phyloP scores from a whole-genome alignment of 2,797 vertebrate genomes.

The Tenualosa thibaudeaui region DNA sequence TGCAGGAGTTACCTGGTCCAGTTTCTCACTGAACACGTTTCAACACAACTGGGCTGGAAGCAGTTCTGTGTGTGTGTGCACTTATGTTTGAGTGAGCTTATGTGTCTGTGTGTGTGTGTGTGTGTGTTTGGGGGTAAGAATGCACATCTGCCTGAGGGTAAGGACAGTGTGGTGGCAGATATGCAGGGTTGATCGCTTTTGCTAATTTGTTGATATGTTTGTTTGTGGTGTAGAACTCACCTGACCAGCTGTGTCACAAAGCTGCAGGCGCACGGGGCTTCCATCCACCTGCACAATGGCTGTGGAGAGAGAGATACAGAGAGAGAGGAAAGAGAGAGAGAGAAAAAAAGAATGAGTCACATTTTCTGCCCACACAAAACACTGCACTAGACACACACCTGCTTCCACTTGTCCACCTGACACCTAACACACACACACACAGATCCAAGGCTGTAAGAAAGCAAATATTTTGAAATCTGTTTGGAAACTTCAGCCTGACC shows the following conservation, averaged over 20 bases:
- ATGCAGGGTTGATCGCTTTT: background rate
- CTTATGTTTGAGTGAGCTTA: background rate
- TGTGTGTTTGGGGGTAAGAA: background rate
- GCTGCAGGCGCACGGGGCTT: slow-evolving; percentile 79
- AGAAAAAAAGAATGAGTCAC: slow-evolving; percentile 43
- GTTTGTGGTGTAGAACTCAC: slow-evolving; percentile 64
- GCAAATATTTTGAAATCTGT: background rate
- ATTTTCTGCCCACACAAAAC: slow-evolving; percentile 49
- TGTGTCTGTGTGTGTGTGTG: background rate
- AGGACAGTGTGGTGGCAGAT: background rate
- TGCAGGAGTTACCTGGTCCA: slow-evolving; percentile 1
- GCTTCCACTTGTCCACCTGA: slow-evolving; percentile 48
- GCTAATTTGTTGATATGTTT: background rate
- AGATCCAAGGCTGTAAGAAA: slow-evolving; percentile 15
- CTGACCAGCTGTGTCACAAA: slow-evolving; percentile 86
- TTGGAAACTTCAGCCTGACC: background rate
- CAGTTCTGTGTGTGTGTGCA: background rate
- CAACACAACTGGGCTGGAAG: background rate
- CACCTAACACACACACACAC: slow-evolving; percentile 21
- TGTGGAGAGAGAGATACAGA: slow-evolving; percentile 55
- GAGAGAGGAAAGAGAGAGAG: slow-evolving; percentile 40
- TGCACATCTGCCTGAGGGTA: background rate
- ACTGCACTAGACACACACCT: slow-evolving; percentile 30
- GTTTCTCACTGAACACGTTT: background rate
- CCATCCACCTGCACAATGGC: slow-evolving; percentile 84